A percentile compares a stretch with the other conserved stretches of the same genome.
Evolutionary conservation across 2,888 invertebrate genomes (phyloP).

Genomic region (Caenorhabditis wallacei): DNA sequence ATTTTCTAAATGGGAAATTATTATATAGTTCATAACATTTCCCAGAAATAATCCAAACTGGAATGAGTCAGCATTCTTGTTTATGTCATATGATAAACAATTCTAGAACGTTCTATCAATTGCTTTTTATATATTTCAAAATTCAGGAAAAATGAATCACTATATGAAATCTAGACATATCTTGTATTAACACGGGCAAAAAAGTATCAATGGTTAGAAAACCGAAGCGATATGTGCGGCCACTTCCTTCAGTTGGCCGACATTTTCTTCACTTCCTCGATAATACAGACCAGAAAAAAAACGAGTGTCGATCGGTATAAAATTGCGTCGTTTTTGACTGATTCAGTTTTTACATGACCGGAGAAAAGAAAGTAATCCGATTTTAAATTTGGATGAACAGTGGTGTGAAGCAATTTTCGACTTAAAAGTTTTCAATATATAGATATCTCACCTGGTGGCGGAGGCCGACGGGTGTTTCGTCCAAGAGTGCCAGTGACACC

Average conservation of each 20-base stretch:
- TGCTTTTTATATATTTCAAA: neutral
- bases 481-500: conserved; percentile 65
- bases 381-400: conserved; percentile 27
- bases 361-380: conserved; percentile 41
- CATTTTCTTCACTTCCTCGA: conserved; percentile 55
- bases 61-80: neutral
- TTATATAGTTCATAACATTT: no score
- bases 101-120: neutral
- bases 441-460: conserved; percentile 65
- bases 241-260: conserved; percentile 59
- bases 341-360: conserved; percentile 25
- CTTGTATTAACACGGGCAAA: conserved; percentile 2
- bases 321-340: conserved; percentile 16
- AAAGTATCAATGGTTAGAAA: conserved; percentile 34
- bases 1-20: no score
- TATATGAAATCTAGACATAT: neutral
- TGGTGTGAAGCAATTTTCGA: conserved; percentile 7
- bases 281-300: conserved; percentile 27
- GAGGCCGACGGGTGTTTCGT: conserved; percentile 59
- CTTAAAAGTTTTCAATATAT: neutral
- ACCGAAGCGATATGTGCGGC: conserved; percentile 27
- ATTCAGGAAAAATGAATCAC: conserved; percentile 8
- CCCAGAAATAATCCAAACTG: neutral
- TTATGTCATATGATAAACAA: neutral
- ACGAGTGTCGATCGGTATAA: conserved; percentile 25